Evolutionary conservation across 2,113 vertebrate species (phyloP).

Genomic region (Tauraco erythrolophus): DNA sequence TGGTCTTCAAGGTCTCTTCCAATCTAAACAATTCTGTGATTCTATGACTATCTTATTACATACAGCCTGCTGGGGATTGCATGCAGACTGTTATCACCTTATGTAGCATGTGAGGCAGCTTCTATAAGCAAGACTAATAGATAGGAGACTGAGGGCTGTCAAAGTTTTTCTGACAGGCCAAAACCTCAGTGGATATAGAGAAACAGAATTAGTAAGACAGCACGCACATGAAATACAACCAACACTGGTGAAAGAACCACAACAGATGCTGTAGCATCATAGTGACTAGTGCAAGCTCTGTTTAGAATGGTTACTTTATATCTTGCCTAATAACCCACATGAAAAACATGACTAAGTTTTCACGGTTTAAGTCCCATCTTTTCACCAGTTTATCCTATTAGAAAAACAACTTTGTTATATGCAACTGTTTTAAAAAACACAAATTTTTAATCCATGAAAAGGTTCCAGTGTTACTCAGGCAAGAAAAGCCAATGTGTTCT

Average conservation of each 20-base stretch:
- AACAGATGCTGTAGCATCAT: not conserved
- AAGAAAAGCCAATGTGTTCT: not conserved
- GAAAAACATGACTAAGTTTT: not conserved
- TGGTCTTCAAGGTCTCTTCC: too few relatives aligned
- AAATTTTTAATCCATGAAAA: not conserved
- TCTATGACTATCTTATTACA: not conserved
- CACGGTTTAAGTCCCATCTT: not conserved
- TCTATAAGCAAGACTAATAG: not conserved
- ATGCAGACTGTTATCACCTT: rapidly evolving
- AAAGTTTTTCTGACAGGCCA: not conserved
- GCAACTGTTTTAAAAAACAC: not conserved
- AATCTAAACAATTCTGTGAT: too few relatives aligned
- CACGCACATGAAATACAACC: not conserved
- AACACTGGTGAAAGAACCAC: not conserved
- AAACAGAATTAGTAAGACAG: not conserved
- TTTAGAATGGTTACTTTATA: not conserved
- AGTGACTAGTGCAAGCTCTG: not conserved
- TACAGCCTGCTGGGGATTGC: not conserved
- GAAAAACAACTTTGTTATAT: not conserved
- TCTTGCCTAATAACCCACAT: not conserved
- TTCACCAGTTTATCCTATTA: not conserved
- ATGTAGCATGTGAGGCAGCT: not conserved
- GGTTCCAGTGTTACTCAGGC: not conserved
- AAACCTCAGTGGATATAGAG: not conserved
- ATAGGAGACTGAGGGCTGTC: not conserved